phyloP scores from a whole-genome alignment of 2,888 invertebrate genomes.

The Sminthurides aquaticus region DNA sequence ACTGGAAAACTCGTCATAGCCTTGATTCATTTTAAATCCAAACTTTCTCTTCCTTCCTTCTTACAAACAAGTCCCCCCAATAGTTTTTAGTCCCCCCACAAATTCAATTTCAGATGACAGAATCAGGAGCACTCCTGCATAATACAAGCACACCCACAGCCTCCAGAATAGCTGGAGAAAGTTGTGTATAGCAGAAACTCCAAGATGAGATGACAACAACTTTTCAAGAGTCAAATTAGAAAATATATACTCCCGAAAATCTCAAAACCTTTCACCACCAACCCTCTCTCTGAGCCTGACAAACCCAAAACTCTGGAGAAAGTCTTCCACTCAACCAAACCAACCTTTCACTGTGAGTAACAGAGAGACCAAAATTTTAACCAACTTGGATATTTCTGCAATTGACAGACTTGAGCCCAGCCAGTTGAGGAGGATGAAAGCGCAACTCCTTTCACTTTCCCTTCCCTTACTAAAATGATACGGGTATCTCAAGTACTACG shows the following conservation, averaged over 20 bases:
- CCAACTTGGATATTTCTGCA: background rate
- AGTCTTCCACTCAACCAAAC: no score
- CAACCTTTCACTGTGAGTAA: no score
- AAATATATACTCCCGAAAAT: no score
- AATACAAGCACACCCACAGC: no score
- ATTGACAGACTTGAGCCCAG: background rate
- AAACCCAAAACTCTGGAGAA: no score
- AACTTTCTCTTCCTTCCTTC: background rate
- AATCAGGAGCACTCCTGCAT: background rate
- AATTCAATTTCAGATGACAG: background rate
- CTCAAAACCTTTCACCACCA: no score
- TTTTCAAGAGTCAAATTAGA: no score
- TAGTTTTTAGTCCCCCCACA: background rate
- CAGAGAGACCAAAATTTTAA: background rate
- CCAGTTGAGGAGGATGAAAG: background rate
- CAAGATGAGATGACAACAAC: no score
- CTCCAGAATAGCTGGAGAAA: no score
- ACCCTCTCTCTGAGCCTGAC: no score
- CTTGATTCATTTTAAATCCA: constrained; percentile 6
- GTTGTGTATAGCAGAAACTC: no score
- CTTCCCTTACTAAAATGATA: background rate
- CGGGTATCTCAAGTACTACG: no score
- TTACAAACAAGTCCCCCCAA: background rate
- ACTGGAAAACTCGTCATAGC: constrained; percentile 10
- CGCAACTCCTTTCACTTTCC: background rate